phyloP scores from a whole-genome alignment of 2,888 invertebrate species.

The Xylota sylvarum region DNA sequence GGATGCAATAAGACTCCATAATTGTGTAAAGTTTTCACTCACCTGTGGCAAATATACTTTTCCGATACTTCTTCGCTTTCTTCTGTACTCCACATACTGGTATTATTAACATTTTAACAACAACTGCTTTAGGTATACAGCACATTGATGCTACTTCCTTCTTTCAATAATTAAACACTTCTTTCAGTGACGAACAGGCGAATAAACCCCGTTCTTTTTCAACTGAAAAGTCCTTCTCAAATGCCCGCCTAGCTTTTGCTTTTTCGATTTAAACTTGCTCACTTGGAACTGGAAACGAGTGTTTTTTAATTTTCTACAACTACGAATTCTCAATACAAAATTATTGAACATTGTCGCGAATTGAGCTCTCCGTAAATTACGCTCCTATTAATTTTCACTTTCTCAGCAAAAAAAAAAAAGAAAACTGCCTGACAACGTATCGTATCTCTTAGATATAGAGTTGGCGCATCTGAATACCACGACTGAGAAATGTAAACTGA shows the following conservation, averaged over 20 bases:
- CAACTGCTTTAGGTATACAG: constrained; percentile 39
- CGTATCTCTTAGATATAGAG: constrained; percentile 6
- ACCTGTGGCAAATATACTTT: constrained; percentile 41
- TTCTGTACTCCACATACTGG: constrained; percentile 48
- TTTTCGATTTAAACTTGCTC: constrained; percentile 40
- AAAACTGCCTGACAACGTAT: too few relatives aligned
- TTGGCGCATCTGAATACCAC: constrained; percentile 44
- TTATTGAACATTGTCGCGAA: constrained; percentile 55
- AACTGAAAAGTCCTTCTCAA: constrained; percentile 31
- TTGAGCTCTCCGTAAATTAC: constrained; percentile 31
- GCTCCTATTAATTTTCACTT: constrained; percentile 20
- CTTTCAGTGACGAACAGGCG: neutral
- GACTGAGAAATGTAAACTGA: constrained; percentile 54
- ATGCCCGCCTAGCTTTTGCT: constrained; percentile 11
- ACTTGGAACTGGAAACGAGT: constrained; percentile 41
- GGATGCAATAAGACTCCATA: too few relatives aligned
- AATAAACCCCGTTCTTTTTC: neutral
- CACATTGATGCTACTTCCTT: constrained; percentile 17
- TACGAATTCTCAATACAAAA: constrained; percentile 36
- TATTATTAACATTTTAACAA: constrained; percentile 49
- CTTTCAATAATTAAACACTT: constrained; percentile 10
- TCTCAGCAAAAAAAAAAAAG: constrained; percentile 14
- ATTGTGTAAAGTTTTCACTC: constrained; percentile 20
- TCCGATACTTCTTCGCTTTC: constrained; percentile 60
- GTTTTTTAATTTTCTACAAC: constrained; percentile 43